Conservation (phyloP, 1,140 invertebrate species). For the Tetramorium parvispinum region DNA sequence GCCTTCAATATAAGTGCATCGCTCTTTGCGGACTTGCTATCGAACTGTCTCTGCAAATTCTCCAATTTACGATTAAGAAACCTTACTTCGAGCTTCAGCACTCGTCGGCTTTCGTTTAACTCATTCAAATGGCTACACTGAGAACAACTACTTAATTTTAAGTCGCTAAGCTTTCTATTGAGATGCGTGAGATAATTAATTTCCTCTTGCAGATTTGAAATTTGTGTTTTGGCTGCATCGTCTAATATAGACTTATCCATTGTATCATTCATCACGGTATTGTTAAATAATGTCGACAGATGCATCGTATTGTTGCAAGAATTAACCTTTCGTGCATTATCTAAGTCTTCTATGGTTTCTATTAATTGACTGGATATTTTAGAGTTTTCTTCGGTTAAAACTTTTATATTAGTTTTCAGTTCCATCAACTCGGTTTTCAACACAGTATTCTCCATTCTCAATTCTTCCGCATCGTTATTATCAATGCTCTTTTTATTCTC, state of each 20-base stretch:
- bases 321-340: conserved; percentile 56
- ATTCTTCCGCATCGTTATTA: conserved; percentile 27
- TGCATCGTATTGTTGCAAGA: conserved; percentile 7
- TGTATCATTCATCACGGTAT: conserved; percentile 57
- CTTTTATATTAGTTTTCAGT: conserved; percentile 53
- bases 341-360: conserved; percentile 30
- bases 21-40: conserved; percentile 68
- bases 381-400: conserved; percentile 57
- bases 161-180: conserved; percentile 74
- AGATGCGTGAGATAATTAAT: conserved; percentile 63
- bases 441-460: conserved; percentile 52
- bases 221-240: conserved; percentile 56
- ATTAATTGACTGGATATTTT: conserved; percentile 60
- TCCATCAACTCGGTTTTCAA: conserved; percentile 55
- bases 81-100: conserved; percentile 76
- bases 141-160: conserved; percentile 74
- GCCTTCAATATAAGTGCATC: conserved; percentile 73
- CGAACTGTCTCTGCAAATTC: conserved; percentile 75
- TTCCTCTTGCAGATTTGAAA: conserved; percentile 64
- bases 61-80: conserved; percentile 70
- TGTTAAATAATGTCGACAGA: not conserved
- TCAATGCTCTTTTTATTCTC: not conserved
- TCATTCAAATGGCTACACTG: conserved; percentile 75
- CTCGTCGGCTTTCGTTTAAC: conserved; percentile 69
- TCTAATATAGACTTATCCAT: conserved; percentile 57